Conservation (phyloP, 2,797 vertebrate species). For the Melanogrammus aeglefinus region DNA sequence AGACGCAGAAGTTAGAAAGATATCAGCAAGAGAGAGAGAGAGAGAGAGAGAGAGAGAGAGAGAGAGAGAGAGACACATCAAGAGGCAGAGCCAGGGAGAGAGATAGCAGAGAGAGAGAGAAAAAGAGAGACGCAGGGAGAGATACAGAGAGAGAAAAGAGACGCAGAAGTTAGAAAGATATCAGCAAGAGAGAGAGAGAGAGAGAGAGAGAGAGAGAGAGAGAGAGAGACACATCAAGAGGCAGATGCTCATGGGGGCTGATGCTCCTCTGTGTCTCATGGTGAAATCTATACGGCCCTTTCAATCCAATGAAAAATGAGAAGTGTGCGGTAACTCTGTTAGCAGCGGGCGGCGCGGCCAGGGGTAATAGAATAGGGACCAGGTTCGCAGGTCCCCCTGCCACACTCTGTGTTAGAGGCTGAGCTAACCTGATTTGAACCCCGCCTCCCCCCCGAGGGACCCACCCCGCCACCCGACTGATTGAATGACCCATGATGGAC, state of each 20-base stretch:
- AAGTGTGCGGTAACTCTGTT: slow-evolving; percentile 76
- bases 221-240: slow-evolving; percentile 16
- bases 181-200: neutral
- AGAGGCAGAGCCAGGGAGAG: too few relatives aligned
- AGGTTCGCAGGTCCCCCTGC: slow-evolving; percentile 56
- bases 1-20: neutral
- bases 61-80: slow-evolving; percentile 30
- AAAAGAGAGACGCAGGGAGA: neutral
- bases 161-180: neutral
- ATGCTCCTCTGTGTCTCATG: slow-evolving; percentile 55
- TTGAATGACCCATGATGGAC: slow-evolving; percentile 68
- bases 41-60: neutral
- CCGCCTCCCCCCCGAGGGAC: slow-evolving; percentile 58
- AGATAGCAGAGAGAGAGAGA: slow-evolving; percentile 7
- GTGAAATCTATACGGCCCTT: slow-evolving; percentile 67
- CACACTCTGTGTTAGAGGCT: slow-evolving; percentile 54
- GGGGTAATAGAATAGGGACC: slow-evolving; percentile 65
- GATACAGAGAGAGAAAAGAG: slow-evolving; percentile 17
- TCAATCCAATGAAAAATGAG: slow-evolving; percentile 77
- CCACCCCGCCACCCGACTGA: slow-evolving; percentile 61
- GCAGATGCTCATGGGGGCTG: slow-evolving; percentile 54
- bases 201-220: slow-evolving; percentile 12
- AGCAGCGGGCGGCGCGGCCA: slow-evolving; percentile 69
- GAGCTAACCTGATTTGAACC: slow-evolving; percentile 74
- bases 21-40: neutral